A percentile compares a stretch with the other conserved stretches of the same genome.
Evolutionary conservation across 2,888 invertebrate species (phyloP).

Genomic region (Elaeidobius kamerunicus): DNA sequence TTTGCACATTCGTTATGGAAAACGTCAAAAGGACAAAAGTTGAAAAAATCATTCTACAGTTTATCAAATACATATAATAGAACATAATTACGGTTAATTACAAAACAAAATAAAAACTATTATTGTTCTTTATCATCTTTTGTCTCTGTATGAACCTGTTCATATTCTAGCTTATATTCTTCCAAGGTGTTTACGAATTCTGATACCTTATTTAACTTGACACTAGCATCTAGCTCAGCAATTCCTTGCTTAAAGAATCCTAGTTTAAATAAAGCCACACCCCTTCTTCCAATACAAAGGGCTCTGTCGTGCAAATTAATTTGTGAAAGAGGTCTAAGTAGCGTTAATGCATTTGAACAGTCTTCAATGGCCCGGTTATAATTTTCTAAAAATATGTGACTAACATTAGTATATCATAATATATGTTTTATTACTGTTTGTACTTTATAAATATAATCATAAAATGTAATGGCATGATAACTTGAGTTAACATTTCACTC

Average conservation of each 20-base stretch:
- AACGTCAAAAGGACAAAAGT: too few relatives aligned
- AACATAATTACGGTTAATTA: too few relatives aligned
- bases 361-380: constrained; percentile 59
- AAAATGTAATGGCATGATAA: too few relatives aligned
- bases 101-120: too few relatives aligned
- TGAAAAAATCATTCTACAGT: too few relatives aligned
- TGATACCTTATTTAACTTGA: constrained; percentile 62
- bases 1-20: too few relatives aligned
- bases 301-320: constrained; percentile 69
- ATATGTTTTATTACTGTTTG: too few relatives aligned
- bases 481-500: too few relatives aligned
- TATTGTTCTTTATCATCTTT: too few relatives aligned
- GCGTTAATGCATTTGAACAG: constrained; percentile 66
- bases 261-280: constrained; percentile 68
- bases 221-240: constrained; percentile 71
- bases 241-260: constrained; percentile 68
- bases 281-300: constrained; percentile 71
- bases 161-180: constrained; percentile 15
- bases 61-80: too few relatives aligned
- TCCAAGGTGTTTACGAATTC: constrained; percentile 51
- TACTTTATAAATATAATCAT: too few relatives aligned
- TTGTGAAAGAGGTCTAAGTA: constrained; percentile 69
- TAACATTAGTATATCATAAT: too few relatives aligned
- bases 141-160: constrained; percentile 10
- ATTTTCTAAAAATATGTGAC: constrained; percentile 58